Evolutionary conservation across 2,888 invertebrate genomes (phyloP), one percentile per base, ranked within the genome.

Genomic region (Podabrus alpinus): DNA sequence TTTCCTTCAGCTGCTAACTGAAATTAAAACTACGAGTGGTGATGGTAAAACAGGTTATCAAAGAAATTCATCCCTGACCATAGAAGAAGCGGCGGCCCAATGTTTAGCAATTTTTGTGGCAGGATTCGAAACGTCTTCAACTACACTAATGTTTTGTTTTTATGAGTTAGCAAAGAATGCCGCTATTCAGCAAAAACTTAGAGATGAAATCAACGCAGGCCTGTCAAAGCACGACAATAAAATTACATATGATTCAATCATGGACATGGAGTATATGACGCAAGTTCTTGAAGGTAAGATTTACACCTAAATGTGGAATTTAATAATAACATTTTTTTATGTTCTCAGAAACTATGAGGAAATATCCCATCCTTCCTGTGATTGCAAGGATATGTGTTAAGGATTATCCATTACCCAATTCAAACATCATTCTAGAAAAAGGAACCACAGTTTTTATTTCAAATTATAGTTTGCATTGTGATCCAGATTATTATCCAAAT

Each of bases 41-140:
- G 7, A n/a, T n/a, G 7, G 7, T 19, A 13, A 21, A 4, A 0
- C 3, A 10, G 4, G n/a, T n/a, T n/a, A n/a, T n/a, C n/a, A 45
- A 5, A 68, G 73, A 9, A 72, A 73, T 7, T n/a, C n/a, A n/a
- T 13, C 13, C 0, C 70, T 83, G 66, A 80, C 78, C 13, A 45
- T 82, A 9, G 79, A 84, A 0, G 79, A 80, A 74, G 77, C 88
- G 15, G 77, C 84, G 0, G 86, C 88, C 0, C 87, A 89, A 67
- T 82, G 86, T 4, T 82, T 88, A 1, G 84, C 89, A 0, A 89
- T 90, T 77, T 88, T 88, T 77, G 29, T 86, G 1, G 89, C 89
- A 15, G 89, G 89, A 1, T 89, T 87, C 78, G 89, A 89, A 77
- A 89, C 89, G 0, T 88, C 88, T 0, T 87, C 88, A 0, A 84